Evolutionary conservation across 1,140 invertebrate species (phyloP).

Genomic region (Chironomus striatipennis): DNA sequence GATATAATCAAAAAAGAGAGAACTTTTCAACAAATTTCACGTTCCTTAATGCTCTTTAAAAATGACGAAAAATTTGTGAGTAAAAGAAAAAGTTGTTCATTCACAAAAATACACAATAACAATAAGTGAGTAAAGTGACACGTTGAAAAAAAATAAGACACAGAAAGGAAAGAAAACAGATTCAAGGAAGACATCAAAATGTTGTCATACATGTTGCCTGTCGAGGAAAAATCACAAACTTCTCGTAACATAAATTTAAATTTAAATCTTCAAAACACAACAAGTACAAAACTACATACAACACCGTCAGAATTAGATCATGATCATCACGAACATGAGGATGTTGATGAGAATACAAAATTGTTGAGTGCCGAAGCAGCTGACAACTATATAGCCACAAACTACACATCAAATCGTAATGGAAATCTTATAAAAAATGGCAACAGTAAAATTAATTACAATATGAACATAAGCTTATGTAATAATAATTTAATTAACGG

Average conservation of each 20-base stretch:
- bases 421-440: constrained; percentile 17
- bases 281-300: neutral
- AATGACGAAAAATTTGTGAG: constrained; percentile 1
- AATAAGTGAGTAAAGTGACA: neutral
- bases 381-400: neutral
- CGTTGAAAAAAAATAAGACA: neutral
- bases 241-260: neutral
- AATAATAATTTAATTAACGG: neutral
- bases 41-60: neutral
- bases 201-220: constrained; percentile 10
- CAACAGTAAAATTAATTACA: neutral
- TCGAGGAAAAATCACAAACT: constrained; percentile 4
- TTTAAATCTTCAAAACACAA: constrained; percentile 17
- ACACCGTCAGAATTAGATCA: neutral
- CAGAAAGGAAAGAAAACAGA: neutral
- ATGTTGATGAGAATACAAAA: constrained; percentile 20
- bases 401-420: constrained; percentile 6
- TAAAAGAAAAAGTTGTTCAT: neutral
- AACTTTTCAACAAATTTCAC: no score
- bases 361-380: neutral
- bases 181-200: neutral
- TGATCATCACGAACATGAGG: neutral
- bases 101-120: no score
- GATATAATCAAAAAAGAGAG: neutral
- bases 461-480: constrained; percentile 10